phyloP scores from a whole-genome alignment of 2,113 vertebrate species.

The Spea multiplicata region DNA sequence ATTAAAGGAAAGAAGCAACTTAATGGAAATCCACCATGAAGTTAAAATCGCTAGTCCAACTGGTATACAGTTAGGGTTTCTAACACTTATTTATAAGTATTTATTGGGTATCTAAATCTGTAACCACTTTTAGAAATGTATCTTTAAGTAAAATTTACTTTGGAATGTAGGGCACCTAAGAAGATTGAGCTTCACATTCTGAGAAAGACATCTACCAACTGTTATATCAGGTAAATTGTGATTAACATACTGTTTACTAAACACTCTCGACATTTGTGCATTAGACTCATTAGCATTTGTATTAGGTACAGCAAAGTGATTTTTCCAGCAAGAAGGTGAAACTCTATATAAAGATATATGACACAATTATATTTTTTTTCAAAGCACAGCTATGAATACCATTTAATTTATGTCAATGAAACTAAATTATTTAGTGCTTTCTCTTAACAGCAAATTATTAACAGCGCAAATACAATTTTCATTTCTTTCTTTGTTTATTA shows the following conservation, averaged over 20 bases:
- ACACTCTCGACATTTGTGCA: slow-evolving; percentile 32
- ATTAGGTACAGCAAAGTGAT: slow-evolving; percentile 32
- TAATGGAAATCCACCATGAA: too few species aligned
- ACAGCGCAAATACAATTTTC: slow-evolving; percentile 39
- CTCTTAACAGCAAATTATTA: slow-evolving; percentile 45
- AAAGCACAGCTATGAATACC: slow-evolving; percentile 9
- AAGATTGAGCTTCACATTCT: neutral
- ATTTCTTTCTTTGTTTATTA: slow-evolving; percentile 48
- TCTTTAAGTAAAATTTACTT: too few species aligned
- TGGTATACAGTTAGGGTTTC: too few species aligned
- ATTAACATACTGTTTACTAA: slow-evolving; percentile 45
- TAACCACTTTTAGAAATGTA: too few species aligned
- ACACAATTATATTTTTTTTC: slow-evolving; percentile 48
- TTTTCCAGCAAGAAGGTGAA: slow-evolving; percentile 42
- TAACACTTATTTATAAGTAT: too few species aligned
- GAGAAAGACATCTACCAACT: neutral
- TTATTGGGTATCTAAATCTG: too few species aligned
- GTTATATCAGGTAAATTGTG: slow-evolving; percentile 26
- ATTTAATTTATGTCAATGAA: slow-evolving; percentile 38
- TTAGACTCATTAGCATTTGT: slow-evolving; percentile 48
- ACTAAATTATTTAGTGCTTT: slow-evolving; percentile 42
- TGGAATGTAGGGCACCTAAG: too few species aligned
- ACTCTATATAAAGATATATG: slow-evolving; percentile 48
- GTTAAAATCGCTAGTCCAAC: too few species aligned
- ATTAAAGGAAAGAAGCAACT: too few species aligned